Evolutionary conservation across 2,797 vertebrate genomes (phyloP).

Genomic region (Rhinoraja longicauda): DNA sequence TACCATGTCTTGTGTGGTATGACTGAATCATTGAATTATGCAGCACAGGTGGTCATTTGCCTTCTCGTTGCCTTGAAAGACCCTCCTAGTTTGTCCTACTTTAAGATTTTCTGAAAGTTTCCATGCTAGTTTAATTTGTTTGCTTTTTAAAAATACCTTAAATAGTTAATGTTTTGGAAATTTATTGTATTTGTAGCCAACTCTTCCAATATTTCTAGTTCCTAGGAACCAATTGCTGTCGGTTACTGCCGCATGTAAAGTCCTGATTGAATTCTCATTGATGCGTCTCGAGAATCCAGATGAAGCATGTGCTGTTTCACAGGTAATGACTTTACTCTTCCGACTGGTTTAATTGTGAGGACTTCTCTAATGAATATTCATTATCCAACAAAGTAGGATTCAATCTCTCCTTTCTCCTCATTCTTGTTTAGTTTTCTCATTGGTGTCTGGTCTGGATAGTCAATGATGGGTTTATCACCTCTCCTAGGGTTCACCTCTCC

Average conservation of each 20-base stretch:
- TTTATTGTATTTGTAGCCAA: background rate
- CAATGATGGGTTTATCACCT: no score
- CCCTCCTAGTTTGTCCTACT: background rate
- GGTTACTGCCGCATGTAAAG: constrained; percentile 92
- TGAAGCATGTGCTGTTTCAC: constrained; percentile 96
- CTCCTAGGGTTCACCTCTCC: no score
- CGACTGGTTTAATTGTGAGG: background rate
- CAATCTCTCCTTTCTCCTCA: background rate
- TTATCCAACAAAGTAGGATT: background rate
- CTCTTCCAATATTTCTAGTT: constrained; percentile 58
- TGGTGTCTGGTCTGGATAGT: background rate
- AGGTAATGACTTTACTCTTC: constrained; percentile 61
- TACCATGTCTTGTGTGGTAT: background rate
- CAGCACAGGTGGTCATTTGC: background rate
- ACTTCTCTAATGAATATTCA: background rate
- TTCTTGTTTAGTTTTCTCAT: background rate
- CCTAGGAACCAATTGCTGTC: constrained; percentile 93
- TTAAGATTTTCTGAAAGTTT: background rate
- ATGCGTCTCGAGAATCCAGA: constrained; percentile 94
- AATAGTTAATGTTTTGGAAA: constrained; percentile 15
- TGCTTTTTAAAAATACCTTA: background rate
- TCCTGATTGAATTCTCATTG: constrained; percentile 92
- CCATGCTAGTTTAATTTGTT: background rate
- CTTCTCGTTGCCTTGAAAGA: background rate
- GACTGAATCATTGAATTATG: background rate